phyloP scores from a whole-genome alignment of 2,888 invertebrate genomes.

The Eilema depressum region DNA sequence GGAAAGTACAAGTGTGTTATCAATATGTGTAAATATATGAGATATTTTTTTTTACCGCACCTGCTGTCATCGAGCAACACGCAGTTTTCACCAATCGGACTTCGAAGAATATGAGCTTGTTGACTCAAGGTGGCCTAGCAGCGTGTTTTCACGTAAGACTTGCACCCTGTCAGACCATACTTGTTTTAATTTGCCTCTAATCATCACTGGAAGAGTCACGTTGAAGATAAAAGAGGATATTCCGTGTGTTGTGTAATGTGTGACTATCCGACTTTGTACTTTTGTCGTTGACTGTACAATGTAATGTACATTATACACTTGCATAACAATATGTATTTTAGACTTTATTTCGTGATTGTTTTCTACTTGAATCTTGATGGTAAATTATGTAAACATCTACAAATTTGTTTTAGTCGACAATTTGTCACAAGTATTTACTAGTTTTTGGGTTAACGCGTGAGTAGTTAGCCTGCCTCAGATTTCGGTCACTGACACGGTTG shows the following conservation, averaged over 20 bases:
- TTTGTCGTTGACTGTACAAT: not conserved
- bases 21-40: too few species aligned
- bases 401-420: not conserved
- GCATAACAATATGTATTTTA: not conserved
- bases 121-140: conserved; percentile 87
- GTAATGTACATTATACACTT: not conserved
- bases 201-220: conserved; percentile 48
- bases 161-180: conserved; percentile 88
- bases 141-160: conserved; percentile 85
- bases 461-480: not conserved
- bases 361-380: not conserved
- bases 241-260: not conserved
- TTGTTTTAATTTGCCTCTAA: conserved; percentile 78
- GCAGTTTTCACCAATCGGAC: not conserved
- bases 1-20: too few species aligned
- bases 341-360: conserved; percentile 3
- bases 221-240: conserved; percentile 27
- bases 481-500: conserved; percentile 1
- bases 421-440: not conserved
- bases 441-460: not conserved
- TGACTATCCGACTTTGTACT: not conserved
- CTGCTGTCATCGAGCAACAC: not conserved
- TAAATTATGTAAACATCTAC: not conserved
- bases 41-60: not conserved
- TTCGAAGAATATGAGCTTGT: conserved; percentile 59